These are phyloP conservation scores for Staurois parvus DNA, from an alignment of 2,797 vertebrate species.

Conservation along the genomic window DNA sequence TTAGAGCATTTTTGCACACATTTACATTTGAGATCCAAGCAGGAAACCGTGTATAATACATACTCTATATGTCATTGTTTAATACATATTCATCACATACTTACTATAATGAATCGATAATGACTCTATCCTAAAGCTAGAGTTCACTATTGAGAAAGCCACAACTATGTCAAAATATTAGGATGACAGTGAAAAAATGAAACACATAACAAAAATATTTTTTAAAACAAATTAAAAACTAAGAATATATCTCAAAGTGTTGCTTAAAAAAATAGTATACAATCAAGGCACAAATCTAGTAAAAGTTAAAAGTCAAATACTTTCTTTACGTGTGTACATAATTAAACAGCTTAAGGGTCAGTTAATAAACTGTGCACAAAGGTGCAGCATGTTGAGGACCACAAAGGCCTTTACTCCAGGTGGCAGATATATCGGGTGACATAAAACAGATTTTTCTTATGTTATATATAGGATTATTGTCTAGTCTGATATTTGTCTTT, in stretches of 20 bases:
- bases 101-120: neutral
- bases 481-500: too few relatives aligned
- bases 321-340: conserved; percentile 15
- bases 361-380: neutral
- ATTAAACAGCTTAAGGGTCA: neutral
- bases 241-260: conserved; percentile 26
- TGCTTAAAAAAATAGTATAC: conserved; percentile 42
- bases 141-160: neutral
- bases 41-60: conserved; percentile 6
- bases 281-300: conserved; percentile 90
- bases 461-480: too few relatives aligned
- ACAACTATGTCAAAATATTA: conserved; percentile 9
- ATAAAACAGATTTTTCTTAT: too few relatives aligned
- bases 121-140: neutral
- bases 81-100: neutral
- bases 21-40: conserved; percentile 4
- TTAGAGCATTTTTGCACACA: neutral
- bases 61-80: neutral
- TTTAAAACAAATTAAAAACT: neutral
- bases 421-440: too few relatives aligned
- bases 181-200: neutral
- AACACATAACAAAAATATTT: conserved; percentile 12
- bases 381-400: too few relatives aligned
- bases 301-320: conserved; percentile 72
- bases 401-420: too few relatives aligned